These are phyloP conservation scores for Ptilorrhoa leucosticta DNA, from an alignment of 2,113 vertebrate species.

Conservation along the genomic window DNA sequence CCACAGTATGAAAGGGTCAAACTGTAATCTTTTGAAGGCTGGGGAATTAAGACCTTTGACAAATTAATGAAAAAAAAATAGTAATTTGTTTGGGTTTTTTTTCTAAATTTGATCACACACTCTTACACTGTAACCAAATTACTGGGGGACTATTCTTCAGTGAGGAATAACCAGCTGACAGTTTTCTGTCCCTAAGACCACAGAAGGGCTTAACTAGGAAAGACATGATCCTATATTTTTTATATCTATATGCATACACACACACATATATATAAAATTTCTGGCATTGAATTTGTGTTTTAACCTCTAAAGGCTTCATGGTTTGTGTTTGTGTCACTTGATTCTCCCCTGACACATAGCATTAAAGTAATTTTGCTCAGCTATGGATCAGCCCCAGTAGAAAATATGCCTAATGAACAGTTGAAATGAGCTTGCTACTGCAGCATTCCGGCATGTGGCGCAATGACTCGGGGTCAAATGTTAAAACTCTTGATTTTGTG, in stretches of 20 bases:
- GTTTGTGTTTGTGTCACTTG: not conserved
- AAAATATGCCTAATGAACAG: not conserved
- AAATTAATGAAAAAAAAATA: not conserved
- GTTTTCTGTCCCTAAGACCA: not conserved
- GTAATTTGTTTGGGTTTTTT: not conserved
- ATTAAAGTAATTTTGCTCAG: not conserved
- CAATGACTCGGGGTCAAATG: not conserved
- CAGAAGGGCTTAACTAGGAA: not conserved
- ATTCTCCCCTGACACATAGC: not conserved
- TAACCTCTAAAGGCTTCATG: not conserved
- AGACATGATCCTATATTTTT: not conserved
- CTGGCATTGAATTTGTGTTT: not conserved
- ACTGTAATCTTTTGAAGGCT: not conserved
- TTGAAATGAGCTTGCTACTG: not conserved
- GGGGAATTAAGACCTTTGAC: not conserved
- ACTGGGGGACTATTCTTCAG: not conserved
- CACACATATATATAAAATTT: not conserved
- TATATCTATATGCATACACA: no score
- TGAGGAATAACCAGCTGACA: not conserved
- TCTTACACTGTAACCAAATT: not conserved
- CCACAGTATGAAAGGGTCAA: not conserved
- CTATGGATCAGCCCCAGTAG: not conserved
- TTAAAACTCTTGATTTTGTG: not conserved
- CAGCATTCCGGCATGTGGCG: not conserved
- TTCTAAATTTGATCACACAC: not conserved